A percentile compares a stretch with the other conserved stretches of the same genome.
phyloP scores from a whole-genome alignment of 2,113 vertebrate species.

The Chlorodrepanis virens region DNA sequence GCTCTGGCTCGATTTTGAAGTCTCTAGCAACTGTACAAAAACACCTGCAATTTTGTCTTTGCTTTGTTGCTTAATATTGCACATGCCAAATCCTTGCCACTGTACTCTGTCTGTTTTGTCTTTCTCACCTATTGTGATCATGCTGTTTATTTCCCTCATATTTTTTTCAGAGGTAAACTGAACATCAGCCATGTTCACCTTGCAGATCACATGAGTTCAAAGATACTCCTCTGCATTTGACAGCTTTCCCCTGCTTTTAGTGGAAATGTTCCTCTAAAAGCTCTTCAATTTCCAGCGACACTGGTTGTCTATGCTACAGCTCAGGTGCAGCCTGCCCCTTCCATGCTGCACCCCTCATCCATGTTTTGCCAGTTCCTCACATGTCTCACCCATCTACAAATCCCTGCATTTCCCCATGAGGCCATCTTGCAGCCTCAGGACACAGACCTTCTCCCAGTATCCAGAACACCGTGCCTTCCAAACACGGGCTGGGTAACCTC shows the following conservation, averaged over 20 bases:
- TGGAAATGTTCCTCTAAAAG: neutral
- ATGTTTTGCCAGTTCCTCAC: neutral
- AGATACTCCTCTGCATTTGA: neutral
- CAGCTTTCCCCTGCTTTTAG: neutral
- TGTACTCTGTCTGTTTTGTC: neutral
- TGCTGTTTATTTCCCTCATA: neutral
- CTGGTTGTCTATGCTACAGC: neutral
- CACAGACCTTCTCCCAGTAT: neutral
- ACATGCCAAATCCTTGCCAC: neutral
- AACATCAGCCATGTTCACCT: neutral
- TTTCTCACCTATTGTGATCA: rapidly evolving
- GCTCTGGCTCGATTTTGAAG: neutral
- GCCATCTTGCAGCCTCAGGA: rapidly evolving
- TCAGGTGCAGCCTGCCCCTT: neutral
- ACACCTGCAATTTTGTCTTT: neutral
- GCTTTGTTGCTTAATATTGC: neutral
- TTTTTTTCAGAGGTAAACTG: neutral
- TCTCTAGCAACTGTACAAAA: neutral
- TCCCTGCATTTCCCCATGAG: neutral
- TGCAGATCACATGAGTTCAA: neutral
- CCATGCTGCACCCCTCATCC: neutral
- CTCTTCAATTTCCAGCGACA: neutral
- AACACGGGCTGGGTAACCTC: rapidly evolving
- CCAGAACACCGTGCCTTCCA: neutral
- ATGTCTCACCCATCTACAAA: neutral